These are phyloP conservation scores for Lynx canadensis DNA, from an alignment of 2,113 vertebrate species.

Conservation along the genomic window DNA sequence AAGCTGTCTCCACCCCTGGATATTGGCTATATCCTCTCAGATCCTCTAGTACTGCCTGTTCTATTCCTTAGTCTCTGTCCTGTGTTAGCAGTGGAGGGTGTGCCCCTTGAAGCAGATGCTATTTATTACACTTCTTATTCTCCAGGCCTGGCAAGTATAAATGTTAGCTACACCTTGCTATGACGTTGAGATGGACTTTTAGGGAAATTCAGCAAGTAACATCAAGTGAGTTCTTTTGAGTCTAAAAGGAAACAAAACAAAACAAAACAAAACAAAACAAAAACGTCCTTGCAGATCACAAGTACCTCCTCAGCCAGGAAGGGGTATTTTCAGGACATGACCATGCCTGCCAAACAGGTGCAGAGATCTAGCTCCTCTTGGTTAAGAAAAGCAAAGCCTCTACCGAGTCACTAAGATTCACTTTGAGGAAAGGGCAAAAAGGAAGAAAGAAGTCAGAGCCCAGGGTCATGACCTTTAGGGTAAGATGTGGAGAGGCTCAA, in stretches of 20 bases:
- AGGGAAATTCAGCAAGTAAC: constrained; percentile 30
- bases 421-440: constrained; percentile 43
- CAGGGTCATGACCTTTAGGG: constrained; percentile 70
- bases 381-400: constrained; percentile 54
- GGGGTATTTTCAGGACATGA: constrained; percentile 54
- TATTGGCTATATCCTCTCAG: background rate
- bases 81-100: background rate
- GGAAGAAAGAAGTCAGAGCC: constrained; percentile 56
- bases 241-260: constrained; percentile 9
- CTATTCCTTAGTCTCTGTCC: background rate
- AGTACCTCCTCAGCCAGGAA: background rate
- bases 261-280: background rate
- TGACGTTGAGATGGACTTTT: background rate
- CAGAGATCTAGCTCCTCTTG: constrained; percentile 22
- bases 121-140: background rate
- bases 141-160: background rate
- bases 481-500: constrained; percentile 58
- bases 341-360: constrained; percentile 55
- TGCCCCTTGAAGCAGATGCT: background rate
- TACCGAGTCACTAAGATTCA: background rate
- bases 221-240: background rate
- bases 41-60: background rate
- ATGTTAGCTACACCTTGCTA: background rate
- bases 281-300: background rate
- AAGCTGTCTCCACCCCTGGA: background rate